Conservation (phyloP, 2,797 vertebrate genomes). For the Smutsia gigantea region DNA sequence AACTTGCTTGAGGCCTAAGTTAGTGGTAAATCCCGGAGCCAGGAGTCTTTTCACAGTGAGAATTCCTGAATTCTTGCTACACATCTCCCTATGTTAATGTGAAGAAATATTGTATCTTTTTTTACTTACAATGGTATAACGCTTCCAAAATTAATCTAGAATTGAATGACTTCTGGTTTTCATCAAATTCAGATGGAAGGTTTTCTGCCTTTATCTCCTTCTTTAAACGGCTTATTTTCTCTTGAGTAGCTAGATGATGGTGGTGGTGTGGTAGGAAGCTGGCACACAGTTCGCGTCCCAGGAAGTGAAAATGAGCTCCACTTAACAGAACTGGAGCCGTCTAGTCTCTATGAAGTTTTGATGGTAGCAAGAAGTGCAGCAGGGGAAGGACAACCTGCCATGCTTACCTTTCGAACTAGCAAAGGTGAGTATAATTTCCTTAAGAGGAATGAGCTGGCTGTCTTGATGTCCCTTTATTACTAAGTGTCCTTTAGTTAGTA, state of each 20-base stretch:
- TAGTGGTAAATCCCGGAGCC: background rate
- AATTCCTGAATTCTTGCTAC: background rate
- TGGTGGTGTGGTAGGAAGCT: conserved; percentile 87
- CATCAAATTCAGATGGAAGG: background rate
- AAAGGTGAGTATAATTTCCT: conserved; percentile 89
- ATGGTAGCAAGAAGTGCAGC: conserved; percentile 96
- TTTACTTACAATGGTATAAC: background rate
- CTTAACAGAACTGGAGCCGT: conserved; percentile 94
- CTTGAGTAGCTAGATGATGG: conserved; percentile 92
- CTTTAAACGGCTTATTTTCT: background rate
- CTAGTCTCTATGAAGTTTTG: conserved; percentile 97
- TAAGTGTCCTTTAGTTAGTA: background rate
- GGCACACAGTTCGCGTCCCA: conserved; percentile 96
- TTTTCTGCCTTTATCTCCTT: background rate
- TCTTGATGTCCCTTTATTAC: background rate
- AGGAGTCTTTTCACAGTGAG: background rate
- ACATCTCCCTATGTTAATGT: background rate
- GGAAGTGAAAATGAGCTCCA: conserved; percentile 95
- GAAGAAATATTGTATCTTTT: background rate
- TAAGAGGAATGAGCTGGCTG: background rate
- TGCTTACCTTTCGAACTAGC: conserved; percentile 98
- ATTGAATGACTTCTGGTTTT: background rate
- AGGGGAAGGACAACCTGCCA: conserved; percentile 96
- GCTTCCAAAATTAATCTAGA: background rate
- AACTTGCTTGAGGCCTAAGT: background rate